Conservation (phyloP, 2,113 vertebrate genomes). For the Pterophyllum scalare region DNA sequence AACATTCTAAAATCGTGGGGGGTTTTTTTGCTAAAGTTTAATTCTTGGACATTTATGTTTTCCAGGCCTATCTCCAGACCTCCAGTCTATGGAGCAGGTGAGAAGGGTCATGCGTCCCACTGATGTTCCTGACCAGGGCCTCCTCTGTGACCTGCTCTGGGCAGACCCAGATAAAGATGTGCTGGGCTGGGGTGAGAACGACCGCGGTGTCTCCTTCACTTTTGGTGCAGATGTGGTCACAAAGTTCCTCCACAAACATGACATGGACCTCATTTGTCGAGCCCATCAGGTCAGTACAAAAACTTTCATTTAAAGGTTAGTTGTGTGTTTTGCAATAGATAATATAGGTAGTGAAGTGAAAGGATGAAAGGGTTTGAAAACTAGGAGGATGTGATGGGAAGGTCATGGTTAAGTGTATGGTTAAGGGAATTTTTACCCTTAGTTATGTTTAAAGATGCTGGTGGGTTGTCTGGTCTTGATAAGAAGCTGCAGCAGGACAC, state of each 20-base stretch:
- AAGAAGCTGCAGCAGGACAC: not conserved
- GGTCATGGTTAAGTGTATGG: not conserved
- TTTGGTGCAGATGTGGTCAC: constrained; percentile 96
- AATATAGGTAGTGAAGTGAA: not conserved
- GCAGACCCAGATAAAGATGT: constrained; percentile 97
- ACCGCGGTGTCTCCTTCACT: constrained; percentile 95
- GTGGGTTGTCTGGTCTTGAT: not conserved
- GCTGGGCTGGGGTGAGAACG: constrained; percentile 96
- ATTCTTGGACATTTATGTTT: not conserved
- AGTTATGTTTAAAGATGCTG: not conserved
- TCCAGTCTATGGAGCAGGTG: constrained; percentile 98
- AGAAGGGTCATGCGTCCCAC: constrained; percentile 96
- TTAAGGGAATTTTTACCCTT: not conserved
- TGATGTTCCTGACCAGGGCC: constrained; percentile 95
- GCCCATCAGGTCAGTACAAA: constrained; percentile 90
- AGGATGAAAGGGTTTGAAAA: not conserved
- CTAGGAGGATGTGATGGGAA: not conserved
- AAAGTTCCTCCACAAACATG: constrained; percentile 97
- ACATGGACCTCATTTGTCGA: constrained; percentile 96
- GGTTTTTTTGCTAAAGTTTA: not conserved
- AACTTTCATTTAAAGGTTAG: not conserved
- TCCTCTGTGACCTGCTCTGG: constrained; percentile 95
- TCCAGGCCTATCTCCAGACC: constrained; percentile 91
- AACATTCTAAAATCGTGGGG: not conserved
- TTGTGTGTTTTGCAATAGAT: not conserved